These are phyloP conservation scores for Ennomos fuscantarius DNA, from an alignment of 2,888 invertebrate genomes.

Conservation along the genomic window DNA sequence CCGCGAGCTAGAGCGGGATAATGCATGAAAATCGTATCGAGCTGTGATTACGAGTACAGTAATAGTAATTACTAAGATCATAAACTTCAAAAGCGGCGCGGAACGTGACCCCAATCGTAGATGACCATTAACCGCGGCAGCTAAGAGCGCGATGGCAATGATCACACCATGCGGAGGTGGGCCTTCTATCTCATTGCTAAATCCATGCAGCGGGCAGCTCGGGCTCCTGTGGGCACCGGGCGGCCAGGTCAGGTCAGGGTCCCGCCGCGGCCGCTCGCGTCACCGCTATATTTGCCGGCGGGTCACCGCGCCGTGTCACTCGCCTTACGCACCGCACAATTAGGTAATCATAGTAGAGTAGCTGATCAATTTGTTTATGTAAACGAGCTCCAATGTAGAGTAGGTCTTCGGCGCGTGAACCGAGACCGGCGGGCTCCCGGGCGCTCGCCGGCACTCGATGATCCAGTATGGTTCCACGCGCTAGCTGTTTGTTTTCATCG, in stretches of 20 bases:
- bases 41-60: no score
- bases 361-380: constrained; percentile 6
- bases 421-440: background rate
- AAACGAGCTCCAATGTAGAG: constrained; percentile 1
- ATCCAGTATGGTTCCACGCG: background rate
- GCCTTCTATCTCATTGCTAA: constrained; percentile 17
- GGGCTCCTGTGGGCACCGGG: constrained; percentile 18
- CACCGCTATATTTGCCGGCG: constrained; percentile 45
- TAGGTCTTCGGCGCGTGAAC: background rate
- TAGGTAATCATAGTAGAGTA: constrained; percentile 18
- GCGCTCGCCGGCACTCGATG: constrained; percentile 2
- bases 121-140: background rate
- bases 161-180: constrained; percentile 20
- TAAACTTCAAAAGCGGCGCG: no score
- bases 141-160: background rate
- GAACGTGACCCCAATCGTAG: no score
- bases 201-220: constrained; percentile 7
- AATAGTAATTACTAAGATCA: no score
- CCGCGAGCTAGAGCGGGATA: no score
- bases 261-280: constrained; percentile 35
- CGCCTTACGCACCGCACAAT: constrained; percentile 24
- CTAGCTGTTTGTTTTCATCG: background rate
- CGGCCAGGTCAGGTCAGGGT: constrained; percentile 43
- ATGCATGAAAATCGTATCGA: no score
- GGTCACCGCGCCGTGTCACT: constrained; percentile 18